These are phyloP conservation scores for Drosophila fuyamai DNA, from an alignment of 1,140 invertebrate species.

Conservation along the genomic window DNA sequence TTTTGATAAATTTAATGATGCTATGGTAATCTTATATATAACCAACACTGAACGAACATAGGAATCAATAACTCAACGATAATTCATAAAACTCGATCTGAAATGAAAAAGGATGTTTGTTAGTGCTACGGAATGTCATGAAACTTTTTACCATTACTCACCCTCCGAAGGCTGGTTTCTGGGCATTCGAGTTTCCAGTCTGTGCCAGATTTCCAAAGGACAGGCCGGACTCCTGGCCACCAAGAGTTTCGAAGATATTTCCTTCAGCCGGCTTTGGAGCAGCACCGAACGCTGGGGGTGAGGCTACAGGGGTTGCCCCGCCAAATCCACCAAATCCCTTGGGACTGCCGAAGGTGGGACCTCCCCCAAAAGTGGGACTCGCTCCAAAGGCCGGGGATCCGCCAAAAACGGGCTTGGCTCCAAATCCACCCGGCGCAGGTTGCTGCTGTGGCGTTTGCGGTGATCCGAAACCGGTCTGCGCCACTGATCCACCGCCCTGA, in stretches of 20 bases:
- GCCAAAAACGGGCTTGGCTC: constrained; percentile 75
- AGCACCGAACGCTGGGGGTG: constrained; percentile 66
- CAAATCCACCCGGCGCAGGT: constrained; percentile 51
- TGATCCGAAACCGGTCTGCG: constrained; percentile 84
- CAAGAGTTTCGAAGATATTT: constrained; percentile 86
- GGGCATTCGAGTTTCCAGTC: constrained; percentile 73
- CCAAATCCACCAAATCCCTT: constrained; percentile 85
- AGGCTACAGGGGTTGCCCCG: constrained; percentile 24
- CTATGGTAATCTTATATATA: not conserved
- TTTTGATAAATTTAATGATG: constrained; percentile 7
- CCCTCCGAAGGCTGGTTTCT: constrained; percentile 85
- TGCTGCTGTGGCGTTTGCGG: constrained; percentile 68
- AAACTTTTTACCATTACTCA: constrained; percentile 50
- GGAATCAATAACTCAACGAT: constrained; percentile 20
- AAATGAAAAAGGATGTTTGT: not conserved
- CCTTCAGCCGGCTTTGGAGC: constrained; percentile 77
- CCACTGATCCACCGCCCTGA: constrained; percentile 58
- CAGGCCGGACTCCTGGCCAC: constrained; percentile 85
- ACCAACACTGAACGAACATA: constrained; percentile 8
- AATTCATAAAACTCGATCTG: constrained; percentile 56
- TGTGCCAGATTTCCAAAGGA: constrained; percentile 87
- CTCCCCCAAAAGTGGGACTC: constrained; percentile 85
- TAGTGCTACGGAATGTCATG: not conserved
- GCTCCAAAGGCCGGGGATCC: constrained; percentile 84
- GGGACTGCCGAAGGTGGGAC: constrained; percentile 85